phyloP scores from a whole-genome alignment of 1,140 invertebrate species.

The Drosophila watanabei region DNA sequence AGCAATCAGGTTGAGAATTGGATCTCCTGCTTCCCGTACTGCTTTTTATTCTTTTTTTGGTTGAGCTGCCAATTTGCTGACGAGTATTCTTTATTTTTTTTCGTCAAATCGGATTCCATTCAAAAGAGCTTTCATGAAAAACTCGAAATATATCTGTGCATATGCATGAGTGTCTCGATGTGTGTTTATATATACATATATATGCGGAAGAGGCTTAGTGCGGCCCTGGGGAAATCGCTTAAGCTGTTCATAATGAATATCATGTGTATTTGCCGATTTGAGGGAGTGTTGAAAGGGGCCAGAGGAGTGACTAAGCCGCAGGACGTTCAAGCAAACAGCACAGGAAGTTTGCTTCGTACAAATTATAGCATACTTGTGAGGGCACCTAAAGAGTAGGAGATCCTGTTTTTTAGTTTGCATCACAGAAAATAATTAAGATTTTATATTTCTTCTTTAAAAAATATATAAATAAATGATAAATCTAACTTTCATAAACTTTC shows the following conservation, averaged over 20 bases:
- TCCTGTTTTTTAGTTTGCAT: not conserved
- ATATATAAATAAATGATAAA: not conserved
- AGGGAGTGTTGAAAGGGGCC: slow-evolving; percentile 18
- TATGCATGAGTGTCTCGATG: slow-evolving; percentile 63
- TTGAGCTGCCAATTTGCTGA: slow-evolving; percentile 73
- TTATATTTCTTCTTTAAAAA: not conserved
- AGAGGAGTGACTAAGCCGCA: slow-evolving; percentile 15
- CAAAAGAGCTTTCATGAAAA: slow-evolving; percentile 55
- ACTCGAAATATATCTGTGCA: slow-evolving; percentile 64
- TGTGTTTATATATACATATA: slow-evolving; percentile 30
- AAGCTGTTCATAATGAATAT: slow-evolving; percentile 86
- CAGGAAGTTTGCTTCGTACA: slow-evolving; percentile 16
- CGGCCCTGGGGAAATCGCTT: slow-evolving; percentile 81
- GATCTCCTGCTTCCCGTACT: slow-evolving; percentile 16
- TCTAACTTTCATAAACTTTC: not conserved
- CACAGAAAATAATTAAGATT: not conserved
- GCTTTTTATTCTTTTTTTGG: slow-evolving; percentile 23
- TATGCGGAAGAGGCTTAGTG: slow-evolving; percentile 80
- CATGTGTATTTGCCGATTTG: slow-evolving; percentile 51
- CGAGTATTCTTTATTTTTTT: slow-evolving; percentile 54
- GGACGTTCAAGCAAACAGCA: slow-evolving; percentile 20
- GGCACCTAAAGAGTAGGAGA: not conserved
- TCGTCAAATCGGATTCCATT: slow-evolving; percentile 75
- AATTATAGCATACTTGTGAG: slow-evolving; percentile 24
- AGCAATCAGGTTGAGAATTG: slow-evolving; percentile 46